Evolutionary conservation across 92 coral and sea anemone species (phyloP).

Genomic region (Meandrina meandrites): DNA sequence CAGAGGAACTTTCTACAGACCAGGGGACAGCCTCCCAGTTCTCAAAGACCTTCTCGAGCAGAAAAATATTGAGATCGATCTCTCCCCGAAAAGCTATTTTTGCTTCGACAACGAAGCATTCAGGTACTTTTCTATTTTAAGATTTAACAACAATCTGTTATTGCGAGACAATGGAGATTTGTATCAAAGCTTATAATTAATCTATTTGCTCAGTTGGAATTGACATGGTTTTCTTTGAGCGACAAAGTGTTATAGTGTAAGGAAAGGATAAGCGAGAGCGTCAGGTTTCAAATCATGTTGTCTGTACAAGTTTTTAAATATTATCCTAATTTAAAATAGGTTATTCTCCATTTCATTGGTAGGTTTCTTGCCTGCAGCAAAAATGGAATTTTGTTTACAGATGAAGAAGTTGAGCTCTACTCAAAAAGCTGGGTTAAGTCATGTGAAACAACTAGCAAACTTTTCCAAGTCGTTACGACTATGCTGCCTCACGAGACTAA

Average conservation of each 20-base stretch:
- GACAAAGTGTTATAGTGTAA: not conserved
- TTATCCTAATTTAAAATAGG: not conserved
- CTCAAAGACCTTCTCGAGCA: constrained; percentile 5
- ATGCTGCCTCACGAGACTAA: constrained; percentile 14
- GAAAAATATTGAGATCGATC: not conserved
- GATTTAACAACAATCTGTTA: not conserved
- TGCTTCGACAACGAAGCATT: constrained; percentile 11
- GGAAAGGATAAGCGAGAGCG: not conserved
- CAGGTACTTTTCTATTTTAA: not conserved
- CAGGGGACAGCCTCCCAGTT: constrained; percentile 32
- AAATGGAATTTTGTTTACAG: not conserved
- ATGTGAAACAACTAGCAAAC: not conserved
- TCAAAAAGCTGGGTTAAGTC: not conserved
- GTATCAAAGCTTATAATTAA: not conserved
- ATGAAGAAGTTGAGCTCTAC: not conserved
- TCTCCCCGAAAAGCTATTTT: constrained; percentile 15
- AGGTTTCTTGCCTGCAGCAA: not conserved
- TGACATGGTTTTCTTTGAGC: not conserved
- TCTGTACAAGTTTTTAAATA: not conserved
- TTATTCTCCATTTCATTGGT: not conserved
- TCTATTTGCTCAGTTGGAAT: not conserved
- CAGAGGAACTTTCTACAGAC: constrained; percentile 36
- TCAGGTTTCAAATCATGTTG: not conserved
- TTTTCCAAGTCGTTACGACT: not conserved
- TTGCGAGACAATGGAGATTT: not conserved